These are phyloP conservation scores for Apeltes quadracus DNA, from an alignment of 2,113 vertebrate genomes.

Conservation along the genomic window DNA sequence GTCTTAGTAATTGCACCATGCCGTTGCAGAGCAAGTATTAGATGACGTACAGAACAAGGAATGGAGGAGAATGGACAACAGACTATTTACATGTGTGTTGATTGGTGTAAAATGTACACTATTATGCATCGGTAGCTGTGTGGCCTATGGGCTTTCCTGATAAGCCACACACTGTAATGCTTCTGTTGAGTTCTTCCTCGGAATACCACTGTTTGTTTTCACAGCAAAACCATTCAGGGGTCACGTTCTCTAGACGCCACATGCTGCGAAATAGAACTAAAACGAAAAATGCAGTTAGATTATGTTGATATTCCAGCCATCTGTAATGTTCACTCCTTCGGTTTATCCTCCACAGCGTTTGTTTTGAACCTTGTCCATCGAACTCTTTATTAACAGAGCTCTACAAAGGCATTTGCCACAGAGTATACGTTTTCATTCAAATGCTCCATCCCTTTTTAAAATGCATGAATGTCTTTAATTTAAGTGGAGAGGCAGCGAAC, in stretches of 20 bases:
- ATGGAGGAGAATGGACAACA: not conserved
- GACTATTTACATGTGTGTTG: not conserved
- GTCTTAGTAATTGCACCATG: conserved; percentile 52
- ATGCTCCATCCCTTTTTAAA: conserved; percentile 52
- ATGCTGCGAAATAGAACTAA: not conserved
- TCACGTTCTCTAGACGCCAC: not conserved
- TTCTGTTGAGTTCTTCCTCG: conserved; percentile 3
- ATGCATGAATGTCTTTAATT: conserved; percentile 67
- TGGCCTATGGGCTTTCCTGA: conserved; percentile 3
- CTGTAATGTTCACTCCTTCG: conserved; percentile 60
- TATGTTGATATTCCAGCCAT: conserved; percentile 57
- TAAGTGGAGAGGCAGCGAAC: conserved; percentile 67
- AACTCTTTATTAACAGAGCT: conserved; percentile 52
- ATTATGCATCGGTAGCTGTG: not conserved
- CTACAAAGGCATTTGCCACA: conserved; percentile 56
- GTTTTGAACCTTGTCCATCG: conserved; percentile 2
- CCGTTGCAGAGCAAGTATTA: conserved; percentile 9
- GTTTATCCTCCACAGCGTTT: conserved; percentile 63
- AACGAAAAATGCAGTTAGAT: conserved; percentile 44
- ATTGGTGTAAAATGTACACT: not conserved
- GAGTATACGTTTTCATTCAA: conserved; percentile 69
- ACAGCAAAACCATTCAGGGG: conserved; percentile 6
- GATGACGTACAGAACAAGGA: conserved; percentile 14
- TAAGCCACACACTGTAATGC: not conserved
- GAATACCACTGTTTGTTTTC: conserved; percentile 10